phyloP scores from a whole-genome alignment of 2,797 vertebrate species.

The Echeneis naucrates region DNA sequence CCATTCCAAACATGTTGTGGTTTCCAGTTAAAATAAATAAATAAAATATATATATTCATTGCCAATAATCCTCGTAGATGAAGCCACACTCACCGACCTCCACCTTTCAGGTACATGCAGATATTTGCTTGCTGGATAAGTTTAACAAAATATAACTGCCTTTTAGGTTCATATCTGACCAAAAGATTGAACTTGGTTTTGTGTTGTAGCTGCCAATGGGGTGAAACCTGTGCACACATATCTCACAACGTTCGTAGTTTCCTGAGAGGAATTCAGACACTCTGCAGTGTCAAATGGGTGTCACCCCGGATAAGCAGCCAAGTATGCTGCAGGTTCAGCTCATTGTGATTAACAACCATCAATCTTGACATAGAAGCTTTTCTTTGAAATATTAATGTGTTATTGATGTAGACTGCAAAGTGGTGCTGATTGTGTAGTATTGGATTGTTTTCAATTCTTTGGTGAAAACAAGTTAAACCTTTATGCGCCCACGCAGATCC shows the following conservation, averaged over 20 bases:
- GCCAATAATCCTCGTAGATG: slow-evolving; percentile 7
- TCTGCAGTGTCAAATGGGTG: slow-evolving; percentile 15
- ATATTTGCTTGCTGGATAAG: not conserved
- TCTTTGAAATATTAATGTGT: slow-evolving; percentile 43
- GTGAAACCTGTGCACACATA: not conserved
- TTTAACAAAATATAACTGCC: not conserved
- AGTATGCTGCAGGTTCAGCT: slow-evolving; percentile 40
- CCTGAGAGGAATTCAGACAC: slow-evolving; percentile 21
- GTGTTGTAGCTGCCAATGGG: not conserved
- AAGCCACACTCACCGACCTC: not conserved
- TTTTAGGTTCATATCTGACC: not conserved
- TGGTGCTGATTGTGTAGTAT: slow-evolving; percentile 21
- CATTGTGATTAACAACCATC: slow-evolving; percentile 53
- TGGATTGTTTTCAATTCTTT: slow-evolving; percentile 35
- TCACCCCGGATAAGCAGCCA: slow-evolving; percentile 51
- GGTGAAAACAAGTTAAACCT: slow-evolving; percentile 25
- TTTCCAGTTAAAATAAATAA: too few species aligned
- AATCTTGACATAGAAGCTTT: slow-evolving; percentile 39
- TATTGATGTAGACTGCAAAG: slow-evolving; percentile 40
- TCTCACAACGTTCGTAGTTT: not conserved
- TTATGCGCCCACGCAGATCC: not conserved
- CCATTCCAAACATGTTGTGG: too few species aligned
- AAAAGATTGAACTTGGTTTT: slow-evolving; percentile 7
- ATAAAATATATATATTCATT: not conserved
- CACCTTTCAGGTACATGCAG: not conserved